Conservation (phyloP, 2,113 vertebrate genomes). For the Ginglymostoma cirratum region DNA sequence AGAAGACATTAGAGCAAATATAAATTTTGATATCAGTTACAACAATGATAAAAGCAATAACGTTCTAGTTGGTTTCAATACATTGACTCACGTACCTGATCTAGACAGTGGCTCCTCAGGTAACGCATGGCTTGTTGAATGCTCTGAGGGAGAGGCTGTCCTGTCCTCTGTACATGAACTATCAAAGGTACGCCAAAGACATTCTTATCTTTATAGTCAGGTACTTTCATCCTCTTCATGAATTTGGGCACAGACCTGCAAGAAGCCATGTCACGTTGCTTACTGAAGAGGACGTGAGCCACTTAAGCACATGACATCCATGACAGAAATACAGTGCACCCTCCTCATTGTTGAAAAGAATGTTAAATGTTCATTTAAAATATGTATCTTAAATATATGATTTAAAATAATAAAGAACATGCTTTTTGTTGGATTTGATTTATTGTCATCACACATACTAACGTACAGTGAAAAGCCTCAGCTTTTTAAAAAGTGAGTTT, state of each 20-base stretch:
- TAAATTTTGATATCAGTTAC: neutral
- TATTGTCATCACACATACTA: too few species aligned
- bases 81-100: constrained; percentile 69
- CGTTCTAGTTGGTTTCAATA: constrained; percentile 8
- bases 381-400: neutral
- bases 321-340: neutral
- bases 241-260: constrained; percentile 94
- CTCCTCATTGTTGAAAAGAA: neutral
- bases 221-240: constrained; percentile 96
- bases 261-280: constrained; percentile 40
- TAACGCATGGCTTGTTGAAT: constrained; percentile 86
- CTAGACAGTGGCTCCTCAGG: constrained; percentile 82
- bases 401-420: neutral
- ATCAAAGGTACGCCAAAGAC: constrained; percentile 96
- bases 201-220: constrained; percentile 91
- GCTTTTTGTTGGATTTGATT: neutral
- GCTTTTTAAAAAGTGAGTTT: too few species aligned
- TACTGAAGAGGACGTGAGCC: constrained; percentile 51
- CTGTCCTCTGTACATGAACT: constrained; percentile 85
- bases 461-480: too few species aligned
- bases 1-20: neutral
- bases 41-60: neutral
- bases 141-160: constrained; percentile 89
- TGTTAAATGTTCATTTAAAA: neutral
- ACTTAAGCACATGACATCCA: neutral